Evolutionary conservation across 2,888 invertebrate genomes (phyloP).

Genomic region (Brachycybe producta): DNA sequence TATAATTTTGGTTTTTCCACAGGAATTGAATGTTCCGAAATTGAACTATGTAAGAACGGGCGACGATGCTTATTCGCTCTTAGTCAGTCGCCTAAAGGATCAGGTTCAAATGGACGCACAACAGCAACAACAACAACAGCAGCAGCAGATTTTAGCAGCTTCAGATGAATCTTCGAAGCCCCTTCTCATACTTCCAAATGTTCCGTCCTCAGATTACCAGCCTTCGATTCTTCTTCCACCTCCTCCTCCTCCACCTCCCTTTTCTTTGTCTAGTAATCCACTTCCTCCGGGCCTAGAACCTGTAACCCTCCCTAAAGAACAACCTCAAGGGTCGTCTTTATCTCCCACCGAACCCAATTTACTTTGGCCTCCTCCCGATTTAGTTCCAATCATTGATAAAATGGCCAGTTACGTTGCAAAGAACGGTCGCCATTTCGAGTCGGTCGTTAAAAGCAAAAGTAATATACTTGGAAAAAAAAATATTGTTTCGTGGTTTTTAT

Average conservation of each 20-base stretch:
- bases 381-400: conserved; percentile 80
- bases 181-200: no score
- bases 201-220: no score
- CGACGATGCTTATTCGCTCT: conserved; percentile 74
- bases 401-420: conserved; percentile 93
- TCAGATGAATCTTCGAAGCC: no score
- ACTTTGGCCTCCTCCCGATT: conserved; percentile 58
- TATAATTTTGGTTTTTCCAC: background rate
- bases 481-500: no score
- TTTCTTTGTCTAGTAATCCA: no score
- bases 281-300: conserved; percentile 22
- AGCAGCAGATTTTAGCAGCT: no score
- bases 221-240: no score
- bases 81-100: conserved; percentile 73
- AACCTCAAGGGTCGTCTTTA: background rate
- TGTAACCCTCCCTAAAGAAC: conserved; percentile 12
- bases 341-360: conserved; percentile 12
- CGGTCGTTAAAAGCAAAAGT: conserved; percentile 51
- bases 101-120: conserved; percentile 29
- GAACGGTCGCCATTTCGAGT: conserved; percentile 87
- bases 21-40: conserved; percentile 15
- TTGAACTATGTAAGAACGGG: conserved; percentile 14
- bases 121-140: no score
- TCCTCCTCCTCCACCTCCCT: no score
- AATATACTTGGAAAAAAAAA: no score